These are phyloP conservation scores for Phyto melanocephala DNA, from an alignment of 2,888 invertebrate species.

Conservation along the genomic window DNA sequence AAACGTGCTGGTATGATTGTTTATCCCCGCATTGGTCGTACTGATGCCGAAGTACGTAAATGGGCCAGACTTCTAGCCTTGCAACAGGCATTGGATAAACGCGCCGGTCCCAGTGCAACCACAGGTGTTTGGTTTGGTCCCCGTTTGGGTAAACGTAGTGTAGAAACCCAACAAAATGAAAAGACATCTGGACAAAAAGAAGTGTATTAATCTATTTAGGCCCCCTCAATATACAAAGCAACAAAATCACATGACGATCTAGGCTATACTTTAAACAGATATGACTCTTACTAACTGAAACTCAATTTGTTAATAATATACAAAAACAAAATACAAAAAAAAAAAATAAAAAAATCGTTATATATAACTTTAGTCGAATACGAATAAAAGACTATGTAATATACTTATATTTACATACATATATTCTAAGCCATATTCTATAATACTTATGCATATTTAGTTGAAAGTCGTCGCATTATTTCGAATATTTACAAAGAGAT, in stretches of 20 bases:
- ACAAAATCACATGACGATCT: slow-evolving; percentile 29
- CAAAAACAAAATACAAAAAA: slow-evolving; percentile 18
- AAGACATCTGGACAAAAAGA: slow-evolving; percentile 46
- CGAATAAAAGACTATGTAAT: slow-evolving; percentile 28
- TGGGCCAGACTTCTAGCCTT: slow-evolving; percentile 75
- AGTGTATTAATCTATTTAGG: slow-evolving; percentile 43
- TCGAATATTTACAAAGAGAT: slow-evolving; percentile 70
- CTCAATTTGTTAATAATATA: slow-evolving; percentile 11
- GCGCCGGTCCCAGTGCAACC: slow-evolving; percentile 77
- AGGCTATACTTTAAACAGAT: slow-evolving; percentile 7
- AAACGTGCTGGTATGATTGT: slow-evolving; percentile 79
- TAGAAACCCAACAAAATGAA: slow-evolving; percentile 62
- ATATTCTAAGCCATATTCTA: slow-evolving; percentile 3
- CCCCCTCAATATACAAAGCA: neutral
- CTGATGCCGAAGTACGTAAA: slow-evolving; percentile 75
- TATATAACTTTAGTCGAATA: slow-evolving; percentile 15
- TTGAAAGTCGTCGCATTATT: neutral
- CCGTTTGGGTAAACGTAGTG: slow-evolving; percentile 81
- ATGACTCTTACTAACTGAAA: slow-evolving; percentile 23
- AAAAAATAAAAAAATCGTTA: no score
- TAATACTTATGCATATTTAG: slow-evolving; percentile 5
- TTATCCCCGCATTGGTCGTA: slow-evolving; percentile 79
- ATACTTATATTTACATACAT: neutral
- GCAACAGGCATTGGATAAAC: slow-evolving; percentile 76
- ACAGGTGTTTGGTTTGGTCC: slow-evolving; percentile 85